A percentile compares a stretch with the other conserved stretches of the same genome.
Conservation (phyloP, 2,113 vertebrate species). For the Haplochromis burtoni region DNA sequence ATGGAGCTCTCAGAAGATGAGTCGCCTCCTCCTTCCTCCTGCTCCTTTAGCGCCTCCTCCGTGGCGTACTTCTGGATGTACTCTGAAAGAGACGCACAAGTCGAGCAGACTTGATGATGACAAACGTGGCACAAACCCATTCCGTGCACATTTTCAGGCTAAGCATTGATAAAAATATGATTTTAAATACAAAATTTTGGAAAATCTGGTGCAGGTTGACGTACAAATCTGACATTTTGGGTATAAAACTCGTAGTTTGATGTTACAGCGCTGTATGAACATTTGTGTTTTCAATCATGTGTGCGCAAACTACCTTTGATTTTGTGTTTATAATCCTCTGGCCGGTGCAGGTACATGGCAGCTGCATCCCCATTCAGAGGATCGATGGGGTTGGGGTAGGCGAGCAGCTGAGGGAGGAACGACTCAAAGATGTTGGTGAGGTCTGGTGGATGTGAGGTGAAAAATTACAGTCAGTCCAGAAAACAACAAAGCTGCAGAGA, state of each 20-base stretch:
- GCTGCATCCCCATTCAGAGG: constrained; percentile 96
- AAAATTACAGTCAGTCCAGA: background rate
- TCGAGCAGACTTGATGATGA: background rate
- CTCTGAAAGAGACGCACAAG: constrained; percentile 67
- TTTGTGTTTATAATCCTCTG: constrained; percentile 99
- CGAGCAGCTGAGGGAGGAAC: constrained; percentile 96
- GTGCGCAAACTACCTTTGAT: constrained; percentile 82
- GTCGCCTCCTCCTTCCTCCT: constrained; percentile 92
- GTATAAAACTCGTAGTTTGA: fast-evolving
- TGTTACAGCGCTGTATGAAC: fast-evolving
- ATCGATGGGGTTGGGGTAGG: constrained; percentile 97
- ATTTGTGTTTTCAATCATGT: background rate
- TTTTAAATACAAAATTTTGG: background rate
- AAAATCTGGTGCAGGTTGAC: background rate
- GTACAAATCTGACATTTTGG: background rate
- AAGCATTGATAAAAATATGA: background rate
- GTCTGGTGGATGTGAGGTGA: constrained; percentile 66
- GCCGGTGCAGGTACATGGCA: constrained; percentile 98
- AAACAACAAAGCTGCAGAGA: background rate
- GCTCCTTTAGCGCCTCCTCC: constrained; percentile 97
- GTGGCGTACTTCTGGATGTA: constrained; percentile 99
- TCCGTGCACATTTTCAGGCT: background rate
- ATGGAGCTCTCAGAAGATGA: constrained; percentile 98
- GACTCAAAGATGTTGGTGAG: constrained; percentile 99
- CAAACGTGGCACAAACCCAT: background rate